Conservation (phyloP, 2,113 vertebrate species). For the Helogale parvula region DNA sequence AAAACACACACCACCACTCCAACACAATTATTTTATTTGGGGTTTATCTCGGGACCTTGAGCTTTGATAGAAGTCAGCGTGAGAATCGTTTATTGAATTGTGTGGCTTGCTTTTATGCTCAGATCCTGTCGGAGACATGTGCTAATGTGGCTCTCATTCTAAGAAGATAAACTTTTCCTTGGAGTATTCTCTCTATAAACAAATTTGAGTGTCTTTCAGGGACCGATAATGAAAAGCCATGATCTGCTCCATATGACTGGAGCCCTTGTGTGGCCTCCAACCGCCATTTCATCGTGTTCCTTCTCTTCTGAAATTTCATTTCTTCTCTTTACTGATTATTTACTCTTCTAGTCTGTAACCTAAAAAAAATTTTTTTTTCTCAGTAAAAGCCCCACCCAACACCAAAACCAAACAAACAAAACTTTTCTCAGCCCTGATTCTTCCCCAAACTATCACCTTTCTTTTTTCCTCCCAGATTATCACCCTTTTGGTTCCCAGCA, state of each 20-base stretch:
- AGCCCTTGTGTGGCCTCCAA: neutral
- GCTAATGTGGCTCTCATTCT: neutral
- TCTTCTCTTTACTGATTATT: neutral
- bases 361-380: neutral
- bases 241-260: rapidly evolving
- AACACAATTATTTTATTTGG: neutral
- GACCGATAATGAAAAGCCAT: neutral
- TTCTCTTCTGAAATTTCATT: neutral
- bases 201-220: neutral
- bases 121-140: neutral
- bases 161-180: neutral
- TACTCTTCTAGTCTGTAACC: neutral
- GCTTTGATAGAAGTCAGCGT: neutral
- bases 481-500: neutral
- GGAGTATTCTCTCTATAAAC: neutral
- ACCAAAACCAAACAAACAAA: too few relatives aligned
- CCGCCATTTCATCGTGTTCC: neutral
- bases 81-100: neutral
- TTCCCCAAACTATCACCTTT: neutral
- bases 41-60: neutral
- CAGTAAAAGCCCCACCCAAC: too few relatives aligned
- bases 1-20: neutral
- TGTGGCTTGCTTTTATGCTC: neutral
- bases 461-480: neutral
- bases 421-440: neutral